Base-by-base conservation (phyloP, 1,140 invertebrate genomes). In the Lordiphosa clarofinis region DNA sequence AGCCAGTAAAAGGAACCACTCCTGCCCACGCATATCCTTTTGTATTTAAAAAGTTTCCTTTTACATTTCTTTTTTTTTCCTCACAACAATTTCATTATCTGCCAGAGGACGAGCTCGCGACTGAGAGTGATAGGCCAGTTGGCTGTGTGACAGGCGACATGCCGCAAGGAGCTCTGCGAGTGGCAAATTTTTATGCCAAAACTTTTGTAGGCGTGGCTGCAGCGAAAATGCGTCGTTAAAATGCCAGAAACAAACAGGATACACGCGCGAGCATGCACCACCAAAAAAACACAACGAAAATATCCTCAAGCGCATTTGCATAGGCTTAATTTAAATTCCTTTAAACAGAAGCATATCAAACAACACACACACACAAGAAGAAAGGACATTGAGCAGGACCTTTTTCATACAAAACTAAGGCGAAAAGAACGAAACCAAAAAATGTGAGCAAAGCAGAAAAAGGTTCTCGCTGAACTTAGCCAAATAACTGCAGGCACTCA, bases 241-340 rank as follows among this genome's bases (percentile, higher is more conserved):
- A 47, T 53, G 19, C 15, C 36, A 61, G 47, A 49, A 56, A 43
- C 35, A 47, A 13, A 44, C 52, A 40, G 40, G 35, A 33, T 11
- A 9, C 19, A 54, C 63, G 64, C 48, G 19, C n/a, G 33, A 31
- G 13, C 19, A 19, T 56, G 40, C 46, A 50, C 40, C 39, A 56
- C 24, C 38, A 37, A 31, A 19, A 31, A 31, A 31, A 31, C 28
- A 31, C 28, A 31, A 31, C 28, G 28, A 68, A 71, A 84, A 67
- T 68, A 69, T 74, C 78, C 65, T 42, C 60, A 40, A 58, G 78
- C 73, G 78, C 65, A 84, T 84, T 84, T 84, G 78, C 78, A 84
- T 84, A 84, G 78, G 78, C 78, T 71, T 84, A 84, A 84, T 84
- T 84, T 78, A 86, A 84, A 84, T 84, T 84, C 73, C 60, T 79